Evolutionary conservation across 1,140 invertebrate genomes (phyloP).

Genomic region (Anthonomus grandis): DNA sequence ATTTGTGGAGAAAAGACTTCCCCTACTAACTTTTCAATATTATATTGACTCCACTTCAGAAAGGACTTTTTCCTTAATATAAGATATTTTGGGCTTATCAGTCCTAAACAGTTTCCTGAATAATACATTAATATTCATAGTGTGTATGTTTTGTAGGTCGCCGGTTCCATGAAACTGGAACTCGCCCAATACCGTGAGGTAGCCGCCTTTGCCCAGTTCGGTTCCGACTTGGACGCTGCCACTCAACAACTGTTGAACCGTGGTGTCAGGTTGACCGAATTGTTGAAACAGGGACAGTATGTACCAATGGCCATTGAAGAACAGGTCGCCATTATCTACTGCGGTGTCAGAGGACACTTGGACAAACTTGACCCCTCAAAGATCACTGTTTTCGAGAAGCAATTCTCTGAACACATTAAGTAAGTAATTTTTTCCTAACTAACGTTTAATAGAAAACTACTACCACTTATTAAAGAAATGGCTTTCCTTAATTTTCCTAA

Average conservation of each 20-base stretch:
- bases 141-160: constrained; percentile 58
- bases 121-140: neutral
- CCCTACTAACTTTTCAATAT: too few relatives aligned
- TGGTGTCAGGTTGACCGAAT: constrained; percentile 97
- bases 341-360: constrained; percentile 96
- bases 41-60: too few relatives aligned
- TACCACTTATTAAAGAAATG: too few relatives aligned
- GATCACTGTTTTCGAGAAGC: constrained; percentile 97
- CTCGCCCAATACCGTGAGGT: constrained; percentile 99
- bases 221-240: constrained; percentile 98
- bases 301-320: constrained; percentile 99
- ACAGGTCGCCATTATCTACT: constrained; percentile 98
- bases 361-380: constrained; percentile 98
- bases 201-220: constrained; percentile 99
- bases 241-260: constrained; percentile 98
- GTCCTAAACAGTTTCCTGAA: too few relatives aligned
- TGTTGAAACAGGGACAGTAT: constrained; percentile 99
- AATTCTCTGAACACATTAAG: constrained; percentile 89
- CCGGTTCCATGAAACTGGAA: constrained; percentile 99
- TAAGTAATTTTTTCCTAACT: constrained; percentile 45
- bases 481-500: too few relatives aligned
- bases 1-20: too few relatives aligned
- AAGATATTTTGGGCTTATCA: too few relatives aligned
- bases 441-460: too few relatives aligned
- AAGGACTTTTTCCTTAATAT: too few relatives aligned